Base-by-base conservation (phyloP, 1,140 invertebrate genomes). In the Drosophila tani region DNA sequence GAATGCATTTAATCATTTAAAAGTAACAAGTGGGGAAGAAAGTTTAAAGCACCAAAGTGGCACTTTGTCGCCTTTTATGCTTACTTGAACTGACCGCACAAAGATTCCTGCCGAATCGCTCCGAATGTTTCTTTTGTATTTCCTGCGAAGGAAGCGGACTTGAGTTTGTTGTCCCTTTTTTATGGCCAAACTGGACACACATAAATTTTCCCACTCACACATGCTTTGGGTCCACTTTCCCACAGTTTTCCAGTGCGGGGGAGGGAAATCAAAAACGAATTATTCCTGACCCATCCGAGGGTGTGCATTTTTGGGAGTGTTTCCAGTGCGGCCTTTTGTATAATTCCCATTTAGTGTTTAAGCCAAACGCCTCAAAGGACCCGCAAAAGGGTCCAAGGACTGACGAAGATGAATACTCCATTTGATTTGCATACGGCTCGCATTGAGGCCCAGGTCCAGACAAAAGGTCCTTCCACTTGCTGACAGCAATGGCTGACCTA, bases 51-150 rank as follows among this genome's bases (percentile, higher is more conserved):
- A 60, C 63, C 46, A 65, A 88, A 90, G 85, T 88, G 85, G 63
- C 85, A 88, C 85, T 88, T 88, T 88, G 85, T 90, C 85, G 85
- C 85, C 84, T 90, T 88, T 88, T 88, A 88, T 90, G 84, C 67
- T 85, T 82, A 75, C 84, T 86, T 82, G 82, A 86, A 74, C 82
- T 59, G 47, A 73, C 79, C 65, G 59, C 51, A 68, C 67, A 77
- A 87, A 81, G 79, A 83, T 62, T 49, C 41, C 58, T 46, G 67
- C 19, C 19, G 51, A 68, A 60, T 67, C 65, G 32, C n/a, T 60
- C 14, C 43, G 24, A 49, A 71, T 70, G 38, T 59, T 75, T 60
- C 74, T 66, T 70, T 81, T 85, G 82, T 86, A 86, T 63, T 70
- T 43, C 60, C 49, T 24, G 21, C n/a, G 32, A 57, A 60, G 68